Conservation (phyloP, 2,113 vertebrate species). For the Myrmophylax atrothorax region DNA sequence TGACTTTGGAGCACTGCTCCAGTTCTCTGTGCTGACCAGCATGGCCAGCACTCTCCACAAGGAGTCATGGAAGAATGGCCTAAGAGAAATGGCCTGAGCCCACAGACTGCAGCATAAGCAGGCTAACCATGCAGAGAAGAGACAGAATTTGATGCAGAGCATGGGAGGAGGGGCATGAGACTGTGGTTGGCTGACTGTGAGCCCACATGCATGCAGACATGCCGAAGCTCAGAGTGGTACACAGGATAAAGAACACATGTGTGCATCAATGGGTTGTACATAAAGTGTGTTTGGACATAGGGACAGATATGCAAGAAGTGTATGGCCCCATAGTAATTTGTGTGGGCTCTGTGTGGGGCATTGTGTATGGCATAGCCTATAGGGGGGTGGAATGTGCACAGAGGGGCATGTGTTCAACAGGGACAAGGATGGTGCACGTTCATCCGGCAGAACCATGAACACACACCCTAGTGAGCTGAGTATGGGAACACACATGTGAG, state of each 20-base stretch:
- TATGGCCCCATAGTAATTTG: background rate
- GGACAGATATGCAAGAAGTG: background rate
- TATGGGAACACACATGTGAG: background rate
- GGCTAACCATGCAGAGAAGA: background rate
- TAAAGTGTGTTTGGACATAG: background rate
- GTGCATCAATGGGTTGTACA: accelerated
- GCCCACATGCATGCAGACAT: background rate
- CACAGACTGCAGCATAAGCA: background rate
- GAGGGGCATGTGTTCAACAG: background rate
- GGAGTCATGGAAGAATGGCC: background rate
- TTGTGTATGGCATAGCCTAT: accelerated
- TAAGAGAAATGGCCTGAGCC: background rate
- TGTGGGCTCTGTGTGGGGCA: background rate
- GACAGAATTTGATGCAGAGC: background rate
- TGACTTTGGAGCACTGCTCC: background rate
- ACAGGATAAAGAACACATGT: background rate
- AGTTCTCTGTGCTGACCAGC: background rate
- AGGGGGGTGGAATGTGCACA: background rate
- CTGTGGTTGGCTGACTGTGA: background rate
- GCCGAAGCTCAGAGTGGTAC: accelerated
- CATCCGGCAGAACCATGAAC: background rate
- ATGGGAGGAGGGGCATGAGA: background rate
- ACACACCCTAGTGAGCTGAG: background rate
- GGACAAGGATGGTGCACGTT: background rate
- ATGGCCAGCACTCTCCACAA: background rate